Evolutionary conservation across 1,140 invertebrate genomes (phyloP).

Genomic region (Cepaea nemoralis): DNA sequence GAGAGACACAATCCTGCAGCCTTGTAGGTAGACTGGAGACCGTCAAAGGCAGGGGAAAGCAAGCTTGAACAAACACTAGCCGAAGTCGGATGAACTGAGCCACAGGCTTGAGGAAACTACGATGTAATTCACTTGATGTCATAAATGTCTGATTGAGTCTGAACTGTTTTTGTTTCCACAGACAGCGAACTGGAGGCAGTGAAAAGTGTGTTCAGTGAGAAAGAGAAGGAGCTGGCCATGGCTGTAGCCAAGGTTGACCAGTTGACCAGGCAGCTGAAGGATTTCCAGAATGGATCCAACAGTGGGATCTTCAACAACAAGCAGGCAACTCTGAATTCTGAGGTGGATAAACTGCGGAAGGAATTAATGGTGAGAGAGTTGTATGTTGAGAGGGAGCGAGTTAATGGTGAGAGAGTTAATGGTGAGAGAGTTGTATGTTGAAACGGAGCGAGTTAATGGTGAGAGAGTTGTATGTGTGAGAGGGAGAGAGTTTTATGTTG

Average conservation of each 20-base stretch:
- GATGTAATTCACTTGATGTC: too few species aligned
- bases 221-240: constrained; percentile 94
- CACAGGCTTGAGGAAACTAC: too few species aligned
- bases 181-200: constrained; percentile 95
- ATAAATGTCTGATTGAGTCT: too few species aligned
- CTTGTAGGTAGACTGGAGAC: too few species aligned
- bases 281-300: constrained; percentile 77
- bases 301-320: constrained; percentile 60
- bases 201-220: constrained; percentile 94
- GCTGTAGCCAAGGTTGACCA: constrained; percentile 96
- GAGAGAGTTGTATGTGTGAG: constrained; percentile 87
- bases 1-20: too few species aligned
- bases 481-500: too few species aligned
- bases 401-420: constrained; percentile 87
- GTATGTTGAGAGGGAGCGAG: too few species aligned
- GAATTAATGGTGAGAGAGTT: constrained; percentile 89
- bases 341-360: constrained; percentile 87
- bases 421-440: too few species aligned
- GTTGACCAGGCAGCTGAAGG: constrained; percentile 91
- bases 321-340: constrained; percentile 78
- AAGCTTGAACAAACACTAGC: too few species aligned
- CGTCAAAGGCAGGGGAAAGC: too few species aligned
- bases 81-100: too few species aligned
- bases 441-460: too few species aligned
- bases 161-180: constrained; percentile 66